Conservation (phyloP, 2,797 vertebrate species). For the Pseudomugil gertrudae region DNA sequence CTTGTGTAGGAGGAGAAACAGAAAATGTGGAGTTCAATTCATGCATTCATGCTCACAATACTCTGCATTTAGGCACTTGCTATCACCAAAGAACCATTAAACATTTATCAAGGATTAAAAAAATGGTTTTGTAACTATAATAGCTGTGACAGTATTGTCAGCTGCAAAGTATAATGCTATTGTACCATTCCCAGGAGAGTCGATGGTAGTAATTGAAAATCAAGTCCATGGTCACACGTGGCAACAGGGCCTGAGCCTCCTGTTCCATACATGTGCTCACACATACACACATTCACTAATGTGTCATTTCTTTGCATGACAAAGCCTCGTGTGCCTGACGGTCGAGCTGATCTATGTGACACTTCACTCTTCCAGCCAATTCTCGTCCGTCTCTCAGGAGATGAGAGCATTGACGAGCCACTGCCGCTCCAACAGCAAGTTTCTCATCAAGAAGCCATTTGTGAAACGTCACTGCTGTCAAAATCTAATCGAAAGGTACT, state of each 20-base stretch:
- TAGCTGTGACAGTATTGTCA: conserved; percentile 48
- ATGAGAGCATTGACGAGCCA: conserved; percentile 22
- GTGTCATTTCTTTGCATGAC: conserved; percentile 60
- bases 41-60: conserved; percentile 39
- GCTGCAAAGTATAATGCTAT: conserved; percentile 20
- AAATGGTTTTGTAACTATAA: conserved; percentile 58
- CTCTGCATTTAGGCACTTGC: conserved; percentile 53
- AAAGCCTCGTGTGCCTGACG: conserved; percentile 45
- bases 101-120: conserved; percentile 24
- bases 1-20: conserved; percentile 64
- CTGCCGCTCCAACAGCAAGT: neutral
- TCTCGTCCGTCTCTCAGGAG: conserved; percentile 53
- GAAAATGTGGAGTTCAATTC: conserved; percentile 59
- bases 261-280: conserved; percentile 37
- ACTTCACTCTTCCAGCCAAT: conserved; percentile 55
- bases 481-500: conserved; percentile 9
- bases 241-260: conserved; percentile 38
- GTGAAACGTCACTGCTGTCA: conserved; percentile 19
- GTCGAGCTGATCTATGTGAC: conserved; percentile 62
- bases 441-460: conserved; percentile 20
- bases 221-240: conserved; percentile 39
- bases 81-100: conserved; percentile 2
- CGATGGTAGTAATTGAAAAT: conserved; percentile 73
- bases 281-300: conserved; percentile 53
- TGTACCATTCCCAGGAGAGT: conserved; percentile 41